Conservation (phyloP, 2,113 vertebrate genomes). For the Heptranchias perlo region DNA sequence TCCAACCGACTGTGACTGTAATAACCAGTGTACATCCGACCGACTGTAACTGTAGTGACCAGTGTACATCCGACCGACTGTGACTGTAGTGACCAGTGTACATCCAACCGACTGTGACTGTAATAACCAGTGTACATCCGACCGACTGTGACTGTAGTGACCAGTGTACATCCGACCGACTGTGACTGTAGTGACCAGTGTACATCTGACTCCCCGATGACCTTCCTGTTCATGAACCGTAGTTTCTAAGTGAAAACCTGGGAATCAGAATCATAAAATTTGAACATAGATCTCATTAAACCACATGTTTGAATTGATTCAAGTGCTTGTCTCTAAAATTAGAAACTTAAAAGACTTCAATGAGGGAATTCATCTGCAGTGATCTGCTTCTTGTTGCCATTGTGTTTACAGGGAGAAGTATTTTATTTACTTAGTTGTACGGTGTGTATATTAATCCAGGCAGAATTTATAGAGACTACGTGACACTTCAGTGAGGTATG, state of each 20-base stretch:
- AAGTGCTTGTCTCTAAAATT: background rate
- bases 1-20: no score
- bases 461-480: background rate
- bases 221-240: background rate
- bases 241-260: background rate
- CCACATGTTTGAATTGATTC: background rate
- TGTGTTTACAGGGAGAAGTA: background rate
- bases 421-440: slow-evolving; percentile 11
- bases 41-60: no score
- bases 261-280: background rate
- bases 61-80: no score
- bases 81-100: no score
- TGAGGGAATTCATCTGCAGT: background rate
- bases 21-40: no score
- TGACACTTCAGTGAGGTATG: background rate
- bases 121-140: no score
- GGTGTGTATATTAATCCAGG: background rate
- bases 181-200: background rate
- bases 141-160: no score
- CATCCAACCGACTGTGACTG: no score
- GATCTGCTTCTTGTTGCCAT: background rate
- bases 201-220: background rate
- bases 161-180: no score
- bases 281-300: background rate
- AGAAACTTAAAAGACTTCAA: background rate